Evolutionary conservation across 2,797 vertebrate species (phyloP), one percentile per base, ranked within the genome.

Genomic region (Cossypha niveicapilla): DNA sequence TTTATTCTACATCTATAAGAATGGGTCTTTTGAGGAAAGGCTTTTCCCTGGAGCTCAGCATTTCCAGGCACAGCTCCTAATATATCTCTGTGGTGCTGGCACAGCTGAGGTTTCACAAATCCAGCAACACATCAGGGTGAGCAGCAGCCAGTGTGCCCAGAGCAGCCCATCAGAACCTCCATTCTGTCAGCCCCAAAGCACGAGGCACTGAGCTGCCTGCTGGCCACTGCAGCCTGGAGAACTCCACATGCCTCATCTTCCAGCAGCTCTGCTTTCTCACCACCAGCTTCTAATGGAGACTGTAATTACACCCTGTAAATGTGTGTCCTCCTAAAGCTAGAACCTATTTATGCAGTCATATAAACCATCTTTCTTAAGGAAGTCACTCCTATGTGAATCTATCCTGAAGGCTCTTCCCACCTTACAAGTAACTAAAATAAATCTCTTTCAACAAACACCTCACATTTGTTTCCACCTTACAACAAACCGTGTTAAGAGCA

Each of bases 181-280:
- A 21, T 7, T 6, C 23, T 22, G 35, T 4, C 56, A 21, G 76
- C 68, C 44, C 45, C 73, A 24, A 32, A 50, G 56, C 62, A n/a
- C 0, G 0, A 28, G 41, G 48, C 37, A 12, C 47, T 39, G 37
- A 39, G 37, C 37, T 39, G 37, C 37, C 37, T 44, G 57, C 45
- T 42, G 57, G 72, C 22, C 84, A 13, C 14, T 6, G 13, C 51
- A 41, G 32, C 5, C 57, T 42, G 39, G 35, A 68, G n/a, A 72
- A 18, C 34, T 42, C 77, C 28, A 19, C 37, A 1, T 0, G 0
- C 9, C 61, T 68, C 11, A 0, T 5, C 53, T 37, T 53, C 22
- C 58, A 54, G 24, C 62, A 65, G 70, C 73, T 32, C 25, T 10
- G 62, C 62, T 44, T 50, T 30, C 58, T 35, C 21, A 74, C 50